Base-by-base conservation (phyloP, 1,140 invertebrate genomes). In the Bathynomus jamesi region DNA sequence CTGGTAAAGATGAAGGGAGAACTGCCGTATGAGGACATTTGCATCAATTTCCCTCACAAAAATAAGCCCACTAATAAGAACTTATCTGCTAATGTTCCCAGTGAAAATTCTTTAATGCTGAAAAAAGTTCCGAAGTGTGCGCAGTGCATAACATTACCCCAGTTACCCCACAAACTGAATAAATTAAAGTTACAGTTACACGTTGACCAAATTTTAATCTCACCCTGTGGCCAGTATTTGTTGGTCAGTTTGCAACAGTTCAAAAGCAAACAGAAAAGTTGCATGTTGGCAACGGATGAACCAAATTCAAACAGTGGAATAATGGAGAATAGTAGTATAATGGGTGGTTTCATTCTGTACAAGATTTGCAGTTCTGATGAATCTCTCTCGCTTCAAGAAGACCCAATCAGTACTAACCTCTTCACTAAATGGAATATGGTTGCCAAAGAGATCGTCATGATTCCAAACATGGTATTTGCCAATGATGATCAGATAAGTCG, bases 281-380 rank as follows among this genome's bases (percentile, higher is more conserved):
- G n/a, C n/a, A n/a, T n/a, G n/a, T n/a, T n/a, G n/a, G n/a, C n/a
- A n/a, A n/a, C n/a, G n/a, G n/a, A n/a, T n/a, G n/a, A n/a, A n/a
- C n/a, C n/a, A n/a, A n/a, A n/a, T n/a, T n/a, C n/a, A n/a, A n/a
- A n/a, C n/a, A n/a, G n/a, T n/a, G n/a, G n/a, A n/a, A n/a, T n/a
- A n/a, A n/a, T n/a, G n/a, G n/a, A n/a, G n/a, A n/a, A n/a, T n/a
- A n/a, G n/a, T n/a, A n/a, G n/a, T n/a, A n/a, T n/a, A n/a, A n/a
- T n/a, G 17, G 74, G 74, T 13, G 74, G 70, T 27, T 76, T 84
- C n/a, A 65, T 85, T 17, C 66, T 84, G 4, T 84, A 83, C 71
- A 79, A 78, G 31, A 77, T 74, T 32, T 68, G 63, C 62, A 24
- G 67, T 25, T 65, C 64, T 27, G 70, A 71, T 13, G 77, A 78